Evolutionary conservation across 1,140 invertebrate species (phyloP).

Genomic region (Zaprionus taronus): DNA sequence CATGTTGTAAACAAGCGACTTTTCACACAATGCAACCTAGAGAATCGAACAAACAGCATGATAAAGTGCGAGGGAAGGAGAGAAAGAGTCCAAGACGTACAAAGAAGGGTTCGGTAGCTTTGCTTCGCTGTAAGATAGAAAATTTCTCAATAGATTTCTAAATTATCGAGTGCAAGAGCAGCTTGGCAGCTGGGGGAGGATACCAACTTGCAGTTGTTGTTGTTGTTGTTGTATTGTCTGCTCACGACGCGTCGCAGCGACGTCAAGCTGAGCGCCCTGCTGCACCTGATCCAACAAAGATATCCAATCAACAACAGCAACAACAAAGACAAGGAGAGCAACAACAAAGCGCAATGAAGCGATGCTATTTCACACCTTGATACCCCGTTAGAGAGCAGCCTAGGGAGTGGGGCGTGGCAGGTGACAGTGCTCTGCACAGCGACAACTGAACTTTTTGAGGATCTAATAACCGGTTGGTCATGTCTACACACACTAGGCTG

Average conservation of each 20-base stretch:
- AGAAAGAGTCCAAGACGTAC: conserved; percentile 24
- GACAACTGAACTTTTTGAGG: conserved; percentile 57
- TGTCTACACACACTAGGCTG: background rate
- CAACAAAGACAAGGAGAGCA: conserved; percentile 45
- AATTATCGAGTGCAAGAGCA: conserved; percentile 58
- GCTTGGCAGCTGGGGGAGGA: conserved; percentile 59
- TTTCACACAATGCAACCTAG: conserved; percentile 53
- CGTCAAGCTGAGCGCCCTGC: conserved; percentile 60
- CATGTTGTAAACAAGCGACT: conserved; percentile 42
- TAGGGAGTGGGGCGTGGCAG: conserved; percentile 21
- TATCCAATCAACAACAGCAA: conserved; percentile 17
- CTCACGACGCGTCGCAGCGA: conserved; percentile 36
- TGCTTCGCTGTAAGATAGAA: background rate
- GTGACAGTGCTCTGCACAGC: background rate
- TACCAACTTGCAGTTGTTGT: conserved; percentile 22
- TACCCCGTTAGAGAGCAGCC: conserved; percentile 63
- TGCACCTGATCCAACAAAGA: conserved; percentile 70
- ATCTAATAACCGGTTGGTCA: conserved; percentile 61
- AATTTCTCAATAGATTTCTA: conserved; percentile 63
- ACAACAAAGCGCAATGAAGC: background rate
- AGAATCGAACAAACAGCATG: conserved; percentile 32
- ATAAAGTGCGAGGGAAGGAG: background rate
- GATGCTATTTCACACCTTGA: conserved; percentile 68
- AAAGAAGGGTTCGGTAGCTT: conserved; percentile 27
- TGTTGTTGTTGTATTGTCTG: conserved; percentile 50